phyloP scores from a whole-genome alignment of 2,797 vertebrate species.

The Pantherophis vulpinus region DNA sequence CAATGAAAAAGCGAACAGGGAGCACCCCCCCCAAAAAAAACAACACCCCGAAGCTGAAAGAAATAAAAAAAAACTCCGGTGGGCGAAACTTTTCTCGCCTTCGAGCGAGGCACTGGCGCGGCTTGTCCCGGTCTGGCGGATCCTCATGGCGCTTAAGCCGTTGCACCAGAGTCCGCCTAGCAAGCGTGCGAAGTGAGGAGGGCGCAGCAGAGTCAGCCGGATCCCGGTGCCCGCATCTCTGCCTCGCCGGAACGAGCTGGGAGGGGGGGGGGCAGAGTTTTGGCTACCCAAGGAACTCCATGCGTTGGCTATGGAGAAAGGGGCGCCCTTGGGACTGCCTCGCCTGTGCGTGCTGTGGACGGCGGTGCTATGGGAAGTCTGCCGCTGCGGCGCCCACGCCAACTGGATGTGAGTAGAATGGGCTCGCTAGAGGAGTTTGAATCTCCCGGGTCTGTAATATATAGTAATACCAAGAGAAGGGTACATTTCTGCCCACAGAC shows the following conservation, averaged over 20 bases:
- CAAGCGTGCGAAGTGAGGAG: neutral
- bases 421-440: neutral
- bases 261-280: neutral
- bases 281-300: constrained; percentile 52
- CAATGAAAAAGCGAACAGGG: constrained; percentile 24
- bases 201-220: neutral
- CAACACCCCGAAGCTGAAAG: constrained; percentile 19
- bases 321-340: constrained; percentile 68
- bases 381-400: constrained; percentile 75
- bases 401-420: constrained; percentile 88
- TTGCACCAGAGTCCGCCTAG: neutral
- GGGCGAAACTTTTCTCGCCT: constrained; percentile 57
- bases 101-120: constrained; percentile 11
- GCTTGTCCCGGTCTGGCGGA: neutral
- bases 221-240: neutral
- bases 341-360: constrained; percentile 74
- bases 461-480: neutral
- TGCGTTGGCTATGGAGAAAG: constrained; percentile 81
- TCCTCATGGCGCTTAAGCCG: neutral
- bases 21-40: neutral
- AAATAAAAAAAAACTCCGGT: neutral
- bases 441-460: neutral
- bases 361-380: constrained; percentile 74
- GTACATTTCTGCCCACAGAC: too few species aligned
- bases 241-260: neutral